Percentiles rank a stretch among this genome's conserved stretches.
Conservation (phyloP, 2,797 vertebrate genomes). For the Phalloptychus januarius region DNA sequence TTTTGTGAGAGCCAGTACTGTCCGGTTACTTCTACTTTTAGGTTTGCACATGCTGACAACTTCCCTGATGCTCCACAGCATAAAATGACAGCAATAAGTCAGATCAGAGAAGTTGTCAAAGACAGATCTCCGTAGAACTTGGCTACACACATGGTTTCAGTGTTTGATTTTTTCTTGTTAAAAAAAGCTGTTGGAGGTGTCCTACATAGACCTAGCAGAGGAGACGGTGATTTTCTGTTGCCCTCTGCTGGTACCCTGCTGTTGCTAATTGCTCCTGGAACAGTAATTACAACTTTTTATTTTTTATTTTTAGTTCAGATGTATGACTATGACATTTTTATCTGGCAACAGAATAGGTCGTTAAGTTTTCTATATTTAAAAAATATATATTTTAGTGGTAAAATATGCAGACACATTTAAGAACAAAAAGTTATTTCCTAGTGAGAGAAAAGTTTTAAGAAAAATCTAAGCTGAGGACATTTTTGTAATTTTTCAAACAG, state of each 20-base stretch:
- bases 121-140: constrained; percentile 37
- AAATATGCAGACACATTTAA: background rate
- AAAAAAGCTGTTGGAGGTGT: constrained; percentile 33
- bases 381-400: background rate
- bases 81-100: constrained; percentile 55
- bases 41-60: constrained; percentile 41
- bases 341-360: background rate
- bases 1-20: constrained; percentile 14
- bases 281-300: constrained; percentile 14
- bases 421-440: background rate
- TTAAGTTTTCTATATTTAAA: too few species aligned
- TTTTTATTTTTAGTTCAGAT: background rate
- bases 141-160: constrained; percentile 24
- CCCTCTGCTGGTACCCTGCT: constrained; percentile 57
- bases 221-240: constrained; percentile 52
- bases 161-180: constrained; percentile 32
- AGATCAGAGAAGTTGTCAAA: constrained; percentile 45
- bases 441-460: background rate
- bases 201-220: constrained; percentile 35
- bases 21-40: constrained; percentile 33
- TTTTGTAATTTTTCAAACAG: background rate
- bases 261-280: constrained; percentile 42
- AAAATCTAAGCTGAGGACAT: background rate
- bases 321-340: background rate
- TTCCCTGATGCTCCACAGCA: constrained; percentile 23